phyloP scores from a whole-genome alignment of 2,888 invertebrate species.

The Falcaria lacertinaria region DNA sequence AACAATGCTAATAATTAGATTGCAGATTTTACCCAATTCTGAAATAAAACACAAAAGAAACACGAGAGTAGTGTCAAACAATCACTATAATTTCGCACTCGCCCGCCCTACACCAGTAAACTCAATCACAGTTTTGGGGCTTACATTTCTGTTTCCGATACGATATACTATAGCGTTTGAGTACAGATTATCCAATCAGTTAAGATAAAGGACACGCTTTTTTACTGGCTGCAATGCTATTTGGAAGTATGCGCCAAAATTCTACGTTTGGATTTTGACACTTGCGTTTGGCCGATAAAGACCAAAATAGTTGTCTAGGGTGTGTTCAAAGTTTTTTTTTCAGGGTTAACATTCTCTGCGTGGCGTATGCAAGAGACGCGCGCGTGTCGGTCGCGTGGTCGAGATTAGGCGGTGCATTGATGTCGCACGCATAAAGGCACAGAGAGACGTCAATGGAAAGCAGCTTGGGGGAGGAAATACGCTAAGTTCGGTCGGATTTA shows the following conservation, averaged over 20 bases:
- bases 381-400: slow-evolving; percentile 71
- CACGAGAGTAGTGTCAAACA: slow-evolving; percentile 64
- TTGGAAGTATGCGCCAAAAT: slow-evolving; percentile 42
- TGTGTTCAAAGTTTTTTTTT: slow-evolving; percentile 29
- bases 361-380: slow-evolving; percentile 66
- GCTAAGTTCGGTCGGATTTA: slow-evolving; percentile 73
- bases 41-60: slow-evolving; percentile 70
- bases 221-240: slow-evolving; percentile 35
- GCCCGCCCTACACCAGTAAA: slow-evolving; percentile 63
- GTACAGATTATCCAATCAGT: slow-evolving; percentile 80
- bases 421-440: slow-evolving; percentile 67
- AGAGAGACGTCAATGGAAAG: slow-evolving; percentile 70
- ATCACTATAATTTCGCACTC: slow-evolving; percentile 72
- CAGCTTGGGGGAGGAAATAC: slow-evolving; percentile 68
- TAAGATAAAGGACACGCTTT: slow-evolving; percentile 79
- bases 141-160: slow-evolving; percentile 78
- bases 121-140: slow-evolving; percentile 70
- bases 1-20: slow-evolving; percentile 73
- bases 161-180: slow-evolving; percentile 74
- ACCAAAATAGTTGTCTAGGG: slow-evolving; percentile 23
- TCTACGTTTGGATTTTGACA: slow-evolving; percentile 34
- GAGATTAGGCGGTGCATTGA: slow-evolving; percentile 73
- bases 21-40: slow-evolving; percentile 61
- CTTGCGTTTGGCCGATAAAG: slow-evolving; percentile 33
- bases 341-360: slow-evolving; percentile 42